A percentile compares a stretch with the other conserved stretches of the same genome.
Conservation (phyloP, 2,113 vertebrate genomes). For the Alligator mississippiensis region DNA sequence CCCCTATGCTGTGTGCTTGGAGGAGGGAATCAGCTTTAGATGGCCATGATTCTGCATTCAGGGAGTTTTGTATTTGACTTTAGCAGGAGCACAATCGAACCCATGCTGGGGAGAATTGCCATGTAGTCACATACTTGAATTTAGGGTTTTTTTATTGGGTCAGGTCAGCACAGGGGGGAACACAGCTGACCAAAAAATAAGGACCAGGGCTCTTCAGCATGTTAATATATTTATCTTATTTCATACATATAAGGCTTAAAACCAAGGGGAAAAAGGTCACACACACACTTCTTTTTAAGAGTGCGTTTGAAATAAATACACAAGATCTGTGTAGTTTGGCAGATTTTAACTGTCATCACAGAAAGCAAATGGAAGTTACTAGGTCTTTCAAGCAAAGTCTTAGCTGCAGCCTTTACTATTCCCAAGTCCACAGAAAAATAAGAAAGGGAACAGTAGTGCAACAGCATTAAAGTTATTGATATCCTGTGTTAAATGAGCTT, state of each 20-base stretch:
- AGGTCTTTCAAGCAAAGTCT: not conserved
- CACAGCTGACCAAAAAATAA: not conserved
- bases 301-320: not conserved
- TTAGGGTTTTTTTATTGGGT: not conserved
- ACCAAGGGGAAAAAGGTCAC: too few species aligned
- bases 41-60: too few species aligned
- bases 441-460: not conserved
- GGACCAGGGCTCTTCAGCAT: not conserved
- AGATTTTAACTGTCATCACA: not conserved
- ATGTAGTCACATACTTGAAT: not conserved
- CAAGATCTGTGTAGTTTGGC: not conserved
- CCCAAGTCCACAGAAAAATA: not conserved
- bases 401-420: not conserved
- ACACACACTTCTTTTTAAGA: not conserved
- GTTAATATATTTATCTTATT: not conserved
- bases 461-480: not conserved
- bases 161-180: not conserved
- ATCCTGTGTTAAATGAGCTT: not conserved
- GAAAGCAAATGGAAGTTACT: not conserved
- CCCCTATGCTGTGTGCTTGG: not conserved
- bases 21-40: not conserved
- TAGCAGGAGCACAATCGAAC: not conserved
- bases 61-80: not conserved
- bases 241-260: not conserved
- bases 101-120: not conserved